phyloP scores from a whole-genome alignment of 2,797 vertebrate species.

The Mallotus villosus region DNA sequence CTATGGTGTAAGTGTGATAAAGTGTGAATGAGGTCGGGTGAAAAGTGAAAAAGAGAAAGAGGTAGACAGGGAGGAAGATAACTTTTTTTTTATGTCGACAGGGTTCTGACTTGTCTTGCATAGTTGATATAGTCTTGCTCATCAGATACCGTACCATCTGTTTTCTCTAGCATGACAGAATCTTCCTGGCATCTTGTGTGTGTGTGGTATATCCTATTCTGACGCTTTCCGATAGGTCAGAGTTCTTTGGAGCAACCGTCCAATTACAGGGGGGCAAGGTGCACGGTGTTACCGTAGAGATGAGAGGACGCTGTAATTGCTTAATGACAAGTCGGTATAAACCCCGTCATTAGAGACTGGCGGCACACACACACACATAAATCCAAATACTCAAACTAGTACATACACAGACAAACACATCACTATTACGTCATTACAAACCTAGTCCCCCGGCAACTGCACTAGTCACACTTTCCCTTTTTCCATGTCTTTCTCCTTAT shows the following conservation, averaged over 20 bases:
- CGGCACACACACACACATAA: slow-evolving; percentile 3
- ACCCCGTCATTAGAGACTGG: slow-evolving; percentile 70
- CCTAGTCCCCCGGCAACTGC: no score
- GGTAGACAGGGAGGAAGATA: no score
- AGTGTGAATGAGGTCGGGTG: no score
- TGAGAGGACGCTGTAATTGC: slow-evolving; percentile 74
- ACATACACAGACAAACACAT: no score
- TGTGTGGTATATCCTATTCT: slow-evolving; percentile 14
- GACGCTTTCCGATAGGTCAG: slow-evolving; percentile 67
- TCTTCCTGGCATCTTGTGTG: no score
- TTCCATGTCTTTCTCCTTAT: no score
- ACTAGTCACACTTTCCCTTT: slow-evolving; percentile 35
- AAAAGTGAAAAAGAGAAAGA: no score
- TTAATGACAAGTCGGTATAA: slow-evolving; percentile 67
- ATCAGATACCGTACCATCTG: slow-evolving; percentile 54
- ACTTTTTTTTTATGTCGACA: slow-evolving; percentile 40
- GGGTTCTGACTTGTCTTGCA: slow-evolving; percentile 66
- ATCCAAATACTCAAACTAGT: no score
- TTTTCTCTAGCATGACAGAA: slow-evolving; percentile 41
- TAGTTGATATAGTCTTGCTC: slow-evolving; percentile 57
- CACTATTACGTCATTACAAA: no score
- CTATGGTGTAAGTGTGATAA: no score
- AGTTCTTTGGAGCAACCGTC: slow-evolving; percentile 61
- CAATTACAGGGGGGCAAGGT: slow-evolving; percentile 56
- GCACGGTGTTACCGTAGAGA: slow-evolving; percentile 65